Base-by-base conservation (phyloP, 2,888 invertebrate genomes). In the Tridacna gigas region DNA sequence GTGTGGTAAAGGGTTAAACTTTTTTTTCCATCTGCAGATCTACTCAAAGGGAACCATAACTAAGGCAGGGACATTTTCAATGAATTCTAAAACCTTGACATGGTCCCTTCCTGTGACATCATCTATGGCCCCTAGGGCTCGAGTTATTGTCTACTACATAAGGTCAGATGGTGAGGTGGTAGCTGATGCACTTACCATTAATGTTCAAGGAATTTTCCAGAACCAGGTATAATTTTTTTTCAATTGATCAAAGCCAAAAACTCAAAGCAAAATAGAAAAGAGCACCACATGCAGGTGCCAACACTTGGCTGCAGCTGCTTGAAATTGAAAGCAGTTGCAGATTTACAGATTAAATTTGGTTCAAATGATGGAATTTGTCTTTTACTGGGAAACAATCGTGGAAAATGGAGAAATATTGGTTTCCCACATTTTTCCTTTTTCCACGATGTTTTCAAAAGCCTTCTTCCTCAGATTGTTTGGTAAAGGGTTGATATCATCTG, bases 191-290 rank as follows among this genome's bases (percentile, higher is more conserved):
- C 95, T 96, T 74, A 95, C 95, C 89, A 95, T 96, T 80, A 95
- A 95, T 45, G 95, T 96, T 90, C 95, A 96, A 3, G 96, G 96
- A 47, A 96, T 96, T 89, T 96, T 96, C 90, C 94, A 94, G 15
- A 96, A 96, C 91, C 95, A 96, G 95, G 96, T 96, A 91, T 37
- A 37, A 37, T n/a, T n/a, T n/a, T n/a, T n/a, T n/a, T n/a, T n/a
- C n/a, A n/a, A n/a, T n/a, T n/a, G n/a, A n/a, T n/a, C n/a, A n/a
- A n/a, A n/a, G n/a, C n/a, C n/a, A n/a, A n/a, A n/a, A n/a, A n/a
- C n/a, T n/a, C n/a, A n/a, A n/a, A n/a, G n/a, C n/a, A n/a, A n/a
- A n/a, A n/a, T n/a, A n/a, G n/a, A n/a, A n/a, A n/a, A n/a, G n/a
- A n/a, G n/a, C n/a, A n/a, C n/a, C n/a, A n/a, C n/a, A n/a, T n/a